Conservation (phyloP, 2,113 vertebrate species). For the Ceyx margarethae region DNA sequence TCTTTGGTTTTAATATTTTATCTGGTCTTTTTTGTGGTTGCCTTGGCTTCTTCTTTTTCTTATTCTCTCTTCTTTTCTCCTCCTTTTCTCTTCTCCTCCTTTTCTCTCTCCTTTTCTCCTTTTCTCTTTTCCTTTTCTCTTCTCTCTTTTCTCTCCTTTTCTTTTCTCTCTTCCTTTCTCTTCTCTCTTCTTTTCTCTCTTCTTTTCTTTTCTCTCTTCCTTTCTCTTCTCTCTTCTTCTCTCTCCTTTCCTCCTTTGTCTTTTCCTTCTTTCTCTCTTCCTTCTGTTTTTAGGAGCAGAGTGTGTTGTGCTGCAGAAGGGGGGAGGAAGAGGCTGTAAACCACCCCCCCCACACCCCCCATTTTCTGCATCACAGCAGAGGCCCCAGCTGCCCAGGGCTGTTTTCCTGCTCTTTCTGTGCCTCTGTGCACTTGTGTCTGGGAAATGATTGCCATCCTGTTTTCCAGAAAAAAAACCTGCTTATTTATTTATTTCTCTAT, state of each 20-base stretch:
- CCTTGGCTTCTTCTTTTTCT: too few species aligned
- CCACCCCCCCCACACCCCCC: background rate
- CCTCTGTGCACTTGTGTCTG: background rate
- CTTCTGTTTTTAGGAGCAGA: background rate
- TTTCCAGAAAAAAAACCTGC: conserved; percentile 37
- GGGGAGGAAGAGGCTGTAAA: background rate
- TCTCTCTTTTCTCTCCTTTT: too few species aligned
- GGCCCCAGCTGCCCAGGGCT: background rate
- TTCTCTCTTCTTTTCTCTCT: too few species aligned
- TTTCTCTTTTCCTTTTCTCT: too few species aligned
- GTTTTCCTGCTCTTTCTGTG: conserved; percentile 18
- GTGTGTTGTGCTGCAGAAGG: background rate
- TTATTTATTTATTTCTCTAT: background rate
- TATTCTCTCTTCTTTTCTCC: too few species aligned
- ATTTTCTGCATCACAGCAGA: background rate
- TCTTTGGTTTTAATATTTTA: too few species aligned
- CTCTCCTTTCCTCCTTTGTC: too few species aligned
- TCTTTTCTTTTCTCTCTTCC: too few species aligned
- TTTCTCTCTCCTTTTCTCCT: background rate
- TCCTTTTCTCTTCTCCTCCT: too few species aligned
- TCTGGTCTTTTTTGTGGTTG: too few species aligned
- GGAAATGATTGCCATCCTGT: conserved; percentile 67
- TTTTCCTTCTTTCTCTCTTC: background rate
- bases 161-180: too few species aligned
- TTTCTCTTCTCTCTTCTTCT: too few species aligned